Evolutionary conservation across 2,113 vertebrate genomes (phyloP), one percentile per base, ranked within the genome.

Genomic region (Saiga tatarica): DNA sequence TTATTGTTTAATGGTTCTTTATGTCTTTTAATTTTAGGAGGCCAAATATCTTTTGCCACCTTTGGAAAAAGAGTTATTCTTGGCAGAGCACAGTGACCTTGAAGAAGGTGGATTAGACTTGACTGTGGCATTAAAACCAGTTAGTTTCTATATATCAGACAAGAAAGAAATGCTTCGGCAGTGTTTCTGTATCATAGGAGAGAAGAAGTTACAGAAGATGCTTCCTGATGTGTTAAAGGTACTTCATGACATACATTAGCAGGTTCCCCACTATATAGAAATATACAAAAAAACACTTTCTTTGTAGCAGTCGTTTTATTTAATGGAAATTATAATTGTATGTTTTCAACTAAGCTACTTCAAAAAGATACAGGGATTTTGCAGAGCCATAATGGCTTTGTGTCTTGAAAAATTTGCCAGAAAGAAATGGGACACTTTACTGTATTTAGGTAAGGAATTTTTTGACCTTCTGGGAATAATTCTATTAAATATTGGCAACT

Each of bases 21-120:
- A 53, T 97, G 2, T 98, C 62, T 50, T 84, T 96, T 98, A 85
- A 91, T 98, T 99, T 92, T 98, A 99, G 99, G 99, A 99, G 96
- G 96, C 97, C 59, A 99, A 99, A 78, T 99, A 98, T 50, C 98
- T 96, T 10, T 85, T 98, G 47, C 96, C 96, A 11, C 15, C 98
- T 21, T 99, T 98, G 52, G 98, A 99, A 84, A 98, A 99, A 45
- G 99, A 99, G 53, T 98, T 99, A 94, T 98, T 99, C 88, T 93
- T 98, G 57, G 99, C 99, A 71, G 99, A 99, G 19, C 98, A 98
- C 79, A 99, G 99, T 98, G 99, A 99, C 98, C 98, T 99, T 67
- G 99, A 99, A 98, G 99, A 99, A 97, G 99, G 99, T 50, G 99
- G 99, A 52, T 98, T 99, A 78, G 99, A 99, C 98, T 99, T 99